Percentiles rank a stretch among this genome's conserved stretches.
These are phyloP conservation scores for Labrus mixtus DNA, from an alignment of 2,113 vertebrate genomes.

Conservation along the genomic window DNA sequence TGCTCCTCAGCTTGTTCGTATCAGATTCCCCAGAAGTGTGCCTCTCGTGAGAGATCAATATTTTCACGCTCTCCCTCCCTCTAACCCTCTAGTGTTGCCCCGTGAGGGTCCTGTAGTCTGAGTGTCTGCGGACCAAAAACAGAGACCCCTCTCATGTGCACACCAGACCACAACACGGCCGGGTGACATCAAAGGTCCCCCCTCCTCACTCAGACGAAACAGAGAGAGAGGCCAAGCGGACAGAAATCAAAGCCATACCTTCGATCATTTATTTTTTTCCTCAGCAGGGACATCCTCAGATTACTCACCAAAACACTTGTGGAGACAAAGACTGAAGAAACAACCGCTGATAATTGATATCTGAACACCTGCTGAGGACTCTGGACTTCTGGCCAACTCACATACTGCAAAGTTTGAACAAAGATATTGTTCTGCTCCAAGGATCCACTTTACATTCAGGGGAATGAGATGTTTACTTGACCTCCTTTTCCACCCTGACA, in stretches of 20 bases:
- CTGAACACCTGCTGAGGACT: constrained; percentile 51
- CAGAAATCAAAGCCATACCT: constrained; percentile 25
- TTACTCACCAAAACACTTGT: constrained; percentile 31
- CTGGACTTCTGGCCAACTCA: background rate
- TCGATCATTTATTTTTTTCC: constrained; percentile 39
- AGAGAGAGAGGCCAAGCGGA: constrained; percentile 19
- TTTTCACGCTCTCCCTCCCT: constrained; percentile 31
- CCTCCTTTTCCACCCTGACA: constrained; percentile 35
- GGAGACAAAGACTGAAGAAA: constrained; percentile 31
- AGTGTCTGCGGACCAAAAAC: constrained; percentile 46
- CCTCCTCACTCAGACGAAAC: constrained; percentile 59
- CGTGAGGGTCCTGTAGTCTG: constrained; percentile 15
- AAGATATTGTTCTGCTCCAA: constrained; percentile 17
- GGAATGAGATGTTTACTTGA: constrained; percentile 29
- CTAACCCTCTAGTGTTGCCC: background rate
- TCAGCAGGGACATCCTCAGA: constrained; percentile 31
- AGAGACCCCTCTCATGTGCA: constrained; percentile 66
- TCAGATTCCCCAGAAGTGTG: constrained; percentile 1
- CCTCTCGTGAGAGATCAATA: constrained; percentile 12
- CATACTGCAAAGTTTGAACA: constrained; percentile 1
- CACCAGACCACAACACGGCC: constrained; percentile 60
- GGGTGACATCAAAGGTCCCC: constrained; percentile 76
- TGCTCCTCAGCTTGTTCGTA: background rate
- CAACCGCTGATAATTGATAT: constrained; percentile 41
- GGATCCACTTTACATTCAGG: constrained; percentile 23